Evolutionary conservation across 2,113 vertebrate genomes (phyloP), one percentile per base, ranked within the genome.

Genomic region (Caranx ignobilis): DNA sequence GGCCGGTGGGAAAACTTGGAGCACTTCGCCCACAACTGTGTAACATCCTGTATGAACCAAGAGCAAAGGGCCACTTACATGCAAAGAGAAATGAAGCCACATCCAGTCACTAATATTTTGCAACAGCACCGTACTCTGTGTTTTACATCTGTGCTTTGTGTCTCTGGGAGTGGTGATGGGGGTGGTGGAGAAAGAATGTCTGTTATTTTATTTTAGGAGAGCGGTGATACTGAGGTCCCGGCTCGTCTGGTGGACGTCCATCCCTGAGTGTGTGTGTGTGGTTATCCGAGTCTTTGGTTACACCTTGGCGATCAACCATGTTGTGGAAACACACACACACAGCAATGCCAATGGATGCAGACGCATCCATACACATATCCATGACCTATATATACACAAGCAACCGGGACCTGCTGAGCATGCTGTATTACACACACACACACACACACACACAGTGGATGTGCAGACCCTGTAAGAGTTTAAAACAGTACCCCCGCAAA

Each of bases 131-230:
- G 39, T 10, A 41, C 39, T 41, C 7, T 41, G 8, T 9, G 8
- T 41, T 67, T 52, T 61, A 61, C 67, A 66, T 57, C 13, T 71
- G 65, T 80, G 72, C 50, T 77, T 54, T 32, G 47, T 67, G 48
- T 81, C 80, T 83, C 50, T 73, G 73, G 77, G 70, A 69, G 54
- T 70, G 62, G 71, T 75, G 54, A 62, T 68, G 63, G 68, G 21
- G 32, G 32, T 67, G 47, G 63, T 63, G 32, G 37, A 72, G 43
- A 32, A 88, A 68, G 64, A 71, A 65, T 68, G 54, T 68, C 63
- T 68, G 56, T 75, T 87, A 80, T 85, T 85, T 75, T 87, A 80
- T 87, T 85, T 75, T 79, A 48, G 70, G 26, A 66, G 57, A 65
- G 39, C 52, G 41, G 55, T 84, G 55, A 69, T 63, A 72, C 61